phyloP scores from a whole-genome alignment of 2,797 vertebrate genomes.

The Schizopygopsis malacanthus region DNA sequence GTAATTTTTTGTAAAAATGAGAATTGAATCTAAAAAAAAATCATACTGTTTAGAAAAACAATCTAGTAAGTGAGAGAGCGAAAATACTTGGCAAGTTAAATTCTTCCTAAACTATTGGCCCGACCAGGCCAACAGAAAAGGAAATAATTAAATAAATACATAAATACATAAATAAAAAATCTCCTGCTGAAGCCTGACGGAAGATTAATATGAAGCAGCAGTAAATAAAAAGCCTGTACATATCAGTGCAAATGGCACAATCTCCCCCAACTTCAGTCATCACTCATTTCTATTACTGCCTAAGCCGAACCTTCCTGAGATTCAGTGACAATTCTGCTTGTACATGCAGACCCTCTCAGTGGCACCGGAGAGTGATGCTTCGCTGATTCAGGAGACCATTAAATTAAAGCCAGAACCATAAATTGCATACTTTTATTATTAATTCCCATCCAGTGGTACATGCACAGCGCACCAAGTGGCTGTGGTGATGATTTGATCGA shows the following conservation, averaged over 20 bases:
- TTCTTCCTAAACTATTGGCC: background rate
- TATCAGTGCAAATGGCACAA: conserved; percentile 26
- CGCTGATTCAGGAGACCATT: conserved; percentile 77
- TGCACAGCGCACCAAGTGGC: conserved; percentile 60
- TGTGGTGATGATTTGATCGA: conserved; percentile 69
- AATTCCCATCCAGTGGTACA: conserved; percentile 60
- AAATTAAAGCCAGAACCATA: conserved; percentile 77
- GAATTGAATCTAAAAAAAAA: background rate
- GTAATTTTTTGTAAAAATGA: background rate
- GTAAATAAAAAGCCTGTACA: conserved; percentile 29
- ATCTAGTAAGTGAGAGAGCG: background rate
- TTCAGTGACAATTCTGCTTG: conserved; percentile 16
- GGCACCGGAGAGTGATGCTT: conserved; percentile 53
- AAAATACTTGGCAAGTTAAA: background rate
- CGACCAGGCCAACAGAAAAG: background rate
- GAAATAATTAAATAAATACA: background rate
- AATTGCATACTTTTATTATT: conserved; percentile 76
- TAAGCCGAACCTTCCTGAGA: background rate
- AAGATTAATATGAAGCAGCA: conserved; percentile 25
- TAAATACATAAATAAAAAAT: background rate
- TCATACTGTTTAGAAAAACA: no score
- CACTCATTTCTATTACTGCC: conserved; percentile 36
- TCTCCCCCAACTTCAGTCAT: conserved; percentile 39
- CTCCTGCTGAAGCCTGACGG: background rate
- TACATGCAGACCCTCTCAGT: conserved; percentile 28